Evolutionary conservation across 2,113 vertebrate genomes (phyloP).

Genomic region (Andinoacara biseriatus): DNA sequence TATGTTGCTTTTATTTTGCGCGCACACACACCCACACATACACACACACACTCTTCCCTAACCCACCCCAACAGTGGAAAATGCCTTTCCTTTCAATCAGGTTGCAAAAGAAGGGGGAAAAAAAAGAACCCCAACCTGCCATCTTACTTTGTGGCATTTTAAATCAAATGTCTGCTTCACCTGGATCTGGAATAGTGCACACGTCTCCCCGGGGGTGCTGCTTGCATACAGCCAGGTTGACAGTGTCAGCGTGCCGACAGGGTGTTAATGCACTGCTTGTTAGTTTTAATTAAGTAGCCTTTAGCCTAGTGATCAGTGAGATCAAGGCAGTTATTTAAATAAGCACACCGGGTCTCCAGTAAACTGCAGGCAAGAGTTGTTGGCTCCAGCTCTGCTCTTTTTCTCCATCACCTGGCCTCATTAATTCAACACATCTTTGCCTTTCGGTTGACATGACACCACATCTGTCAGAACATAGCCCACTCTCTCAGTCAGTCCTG

Average conservation of each 20-base stretch:
- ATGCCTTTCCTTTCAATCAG: conserved; percentile 69
- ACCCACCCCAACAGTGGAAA: conserved; percentile 37
- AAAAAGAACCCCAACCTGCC: conserved; percentile 24
- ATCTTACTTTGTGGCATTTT: conserved; percentile 67
- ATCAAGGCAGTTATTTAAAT: conserved; percentile 65
- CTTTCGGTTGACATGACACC: conserved; percentile 45
- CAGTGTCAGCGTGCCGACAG: conserved; percentile 40
- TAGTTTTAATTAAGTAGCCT: conserved; percentile 71
- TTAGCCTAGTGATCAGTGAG: conserved; percentile 64
- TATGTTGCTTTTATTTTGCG: conserved; percentile 50
- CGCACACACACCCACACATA: neutral
- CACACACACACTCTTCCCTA: neutral
- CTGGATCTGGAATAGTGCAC: conserved; percentile 49
- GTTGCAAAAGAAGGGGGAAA: neutral
- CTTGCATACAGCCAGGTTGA: conserved; percentile 40
- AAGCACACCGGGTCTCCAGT: conserved; percentile 37
- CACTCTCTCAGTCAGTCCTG: conserved; percentile 57
- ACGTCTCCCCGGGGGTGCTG: conserved; percentile 28
- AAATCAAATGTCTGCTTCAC: conserved; percentile 63
- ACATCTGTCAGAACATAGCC: conserved; percentile 60
- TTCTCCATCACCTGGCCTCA: conserved; percentile 57
- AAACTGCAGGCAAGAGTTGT: conserved; percentile 50
- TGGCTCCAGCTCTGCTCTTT: conserved; percentile 27
- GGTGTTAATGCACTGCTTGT: conserved; percentile 61
- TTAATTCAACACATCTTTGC: conserved; percentile 67